These are phyloP conservation scores for Sepioteuthis lessoniana DNA, from an alignment of 2,888 invertebrate species.

Conservation along the genomic window DNA sequence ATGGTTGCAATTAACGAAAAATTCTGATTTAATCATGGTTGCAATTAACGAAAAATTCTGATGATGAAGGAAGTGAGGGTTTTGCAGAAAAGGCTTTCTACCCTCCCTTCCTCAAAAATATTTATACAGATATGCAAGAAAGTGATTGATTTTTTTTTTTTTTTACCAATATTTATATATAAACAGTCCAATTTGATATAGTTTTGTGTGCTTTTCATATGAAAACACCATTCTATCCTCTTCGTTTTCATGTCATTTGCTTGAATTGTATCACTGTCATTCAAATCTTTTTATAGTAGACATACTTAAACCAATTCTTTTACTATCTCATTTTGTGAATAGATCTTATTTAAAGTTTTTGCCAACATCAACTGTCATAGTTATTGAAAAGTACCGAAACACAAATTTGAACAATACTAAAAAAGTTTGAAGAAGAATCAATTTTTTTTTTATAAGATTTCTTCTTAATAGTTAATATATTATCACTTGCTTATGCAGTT, in stretches of 20 bases:
- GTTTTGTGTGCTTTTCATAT: background rate
- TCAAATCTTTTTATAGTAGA: background rate
- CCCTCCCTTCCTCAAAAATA: background rate
- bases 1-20: too few species aligned
- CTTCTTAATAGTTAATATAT: too few species aligned
- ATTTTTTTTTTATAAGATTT: background rate
- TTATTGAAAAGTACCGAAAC: background rate
- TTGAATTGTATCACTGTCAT: background rate
- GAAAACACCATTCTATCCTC: background rate
- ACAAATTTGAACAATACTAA: background rate
- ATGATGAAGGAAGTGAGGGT: too few species aligned
- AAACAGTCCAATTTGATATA: background rate
- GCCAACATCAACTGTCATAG: background rate
- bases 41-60: too few species aligned
- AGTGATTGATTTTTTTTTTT: background rate
- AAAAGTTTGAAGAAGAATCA: background rate
- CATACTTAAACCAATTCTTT: background rate
- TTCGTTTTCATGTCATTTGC: background rate
- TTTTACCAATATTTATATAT: background rate
- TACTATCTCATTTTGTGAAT: background rate
- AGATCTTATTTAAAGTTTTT: background rate
- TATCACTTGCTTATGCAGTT: too few species aligned
- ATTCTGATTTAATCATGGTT: too few species aligned
- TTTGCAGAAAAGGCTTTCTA: background rate
- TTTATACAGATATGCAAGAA: background rate